These are phyloP conservation scores for Propsilocerus akamusi DNA, from an alignment of 1,140 invertebrate genomes.

Conservation along the genomic window DNA sequence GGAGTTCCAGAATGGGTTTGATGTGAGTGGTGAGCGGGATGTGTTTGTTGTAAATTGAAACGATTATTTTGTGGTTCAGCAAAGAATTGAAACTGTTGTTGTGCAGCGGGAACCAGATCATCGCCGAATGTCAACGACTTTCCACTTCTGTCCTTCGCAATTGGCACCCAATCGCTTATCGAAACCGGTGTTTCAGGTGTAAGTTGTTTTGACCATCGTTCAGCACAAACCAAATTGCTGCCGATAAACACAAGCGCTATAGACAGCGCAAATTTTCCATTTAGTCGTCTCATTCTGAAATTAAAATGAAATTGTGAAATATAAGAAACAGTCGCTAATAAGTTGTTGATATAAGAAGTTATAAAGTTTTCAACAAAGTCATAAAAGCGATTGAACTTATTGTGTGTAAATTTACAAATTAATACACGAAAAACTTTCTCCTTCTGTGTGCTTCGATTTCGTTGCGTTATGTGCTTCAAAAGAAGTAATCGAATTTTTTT, in stretches of 20 bases:
- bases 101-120: not conserved
- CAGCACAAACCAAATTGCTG: conserved; percentile 4
- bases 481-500: too few relatives aligned
- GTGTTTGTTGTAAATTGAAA: conserved; percentile 1
- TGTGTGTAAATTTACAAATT: too few relatives aligned
- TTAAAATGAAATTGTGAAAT: too few relatives aligned
- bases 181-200: conserved; percentile 10
- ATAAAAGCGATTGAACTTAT: too few relatives aligned
- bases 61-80: not conserved
- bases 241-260: not conserved
- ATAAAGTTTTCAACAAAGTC: too few relatives aligned
- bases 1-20: not conserved
- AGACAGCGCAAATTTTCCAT: too few relatives aligned
- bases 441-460: too few relatives aligned
- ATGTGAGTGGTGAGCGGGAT: not conserved
- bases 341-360: too few relatives aligned
- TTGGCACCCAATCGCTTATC: conserved; percentile 18
- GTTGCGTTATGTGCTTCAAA: too few relatives aligned
- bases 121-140: not conserved
- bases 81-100: not conserved
- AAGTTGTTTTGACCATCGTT: conserved; percentile 21
- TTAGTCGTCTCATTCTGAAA: not conserved
- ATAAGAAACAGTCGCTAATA: too few relatives aligned
- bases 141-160: conserved; percentile 9
- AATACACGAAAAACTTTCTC: too few relatives aligned